These are phyloP conservation scores for Iguana delicatissima DNA, from an alignment of 2,797 vertebrate species.

Conservation along the genomic window DNA sequence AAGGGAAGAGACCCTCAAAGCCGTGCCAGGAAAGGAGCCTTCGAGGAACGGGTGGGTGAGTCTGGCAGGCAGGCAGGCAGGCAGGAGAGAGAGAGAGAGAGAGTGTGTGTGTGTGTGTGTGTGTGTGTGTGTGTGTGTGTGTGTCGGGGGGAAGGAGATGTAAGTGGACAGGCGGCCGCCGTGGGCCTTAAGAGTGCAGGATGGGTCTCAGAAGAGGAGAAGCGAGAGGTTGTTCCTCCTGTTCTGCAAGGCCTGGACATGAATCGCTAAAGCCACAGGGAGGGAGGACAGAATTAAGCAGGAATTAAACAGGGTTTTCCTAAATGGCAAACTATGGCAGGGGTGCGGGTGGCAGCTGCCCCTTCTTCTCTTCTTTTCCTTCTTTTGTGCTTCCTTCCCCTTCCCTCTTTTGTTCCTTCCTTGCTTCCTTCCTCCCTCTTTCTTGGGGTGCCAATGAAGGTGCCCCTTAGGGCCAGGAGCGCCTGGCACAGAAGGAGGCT, in stretches of 20 bases:
- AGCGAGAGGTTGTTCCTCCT: neutral
- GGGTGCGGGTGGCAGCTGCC: neutral
- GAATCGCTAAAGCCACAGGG: neutral
- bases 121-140: too few relatives aligned
- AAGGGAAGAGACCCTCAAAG: neutral
- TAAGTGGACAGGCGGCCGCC: neutral
- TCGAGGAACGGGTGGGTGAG: neutral
- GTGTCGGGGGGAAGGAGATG: neutral
- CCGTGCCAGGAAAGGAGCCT: neutral
- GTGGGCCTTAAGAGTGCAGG: neutral
- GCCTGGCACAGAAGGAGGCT: too few relatives aligned
- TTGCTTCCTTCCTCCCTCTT: neutral
- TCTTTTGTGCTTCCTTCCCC: neutral
- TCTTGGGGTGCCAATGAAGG: too few relatives aligned
- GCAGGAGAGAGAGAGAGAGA: too few relatives aligned
- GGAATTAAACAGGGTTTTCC: neutral
- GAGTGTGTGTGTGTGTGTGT: too few relatives aligned
- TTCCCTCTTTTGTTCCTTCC: accelerated
- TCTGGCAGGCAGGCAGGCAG: too few relatives aligned
- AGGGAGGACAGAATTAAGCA: neutral
- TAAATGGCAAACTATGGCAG: neutral
- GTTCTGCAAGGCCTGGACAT: neutral
- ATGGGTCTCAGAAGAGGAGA: neutral
- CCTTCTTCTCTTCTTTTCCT: too few relatives aligned
- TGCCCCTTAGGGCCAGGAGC: too few relatives aligned